A percentile compares a stretch with the other conserved stretches of the same genome.
Conservation (phyloP, 2,113 vertebrate species). For the Procapra przewalskii region DNA sequence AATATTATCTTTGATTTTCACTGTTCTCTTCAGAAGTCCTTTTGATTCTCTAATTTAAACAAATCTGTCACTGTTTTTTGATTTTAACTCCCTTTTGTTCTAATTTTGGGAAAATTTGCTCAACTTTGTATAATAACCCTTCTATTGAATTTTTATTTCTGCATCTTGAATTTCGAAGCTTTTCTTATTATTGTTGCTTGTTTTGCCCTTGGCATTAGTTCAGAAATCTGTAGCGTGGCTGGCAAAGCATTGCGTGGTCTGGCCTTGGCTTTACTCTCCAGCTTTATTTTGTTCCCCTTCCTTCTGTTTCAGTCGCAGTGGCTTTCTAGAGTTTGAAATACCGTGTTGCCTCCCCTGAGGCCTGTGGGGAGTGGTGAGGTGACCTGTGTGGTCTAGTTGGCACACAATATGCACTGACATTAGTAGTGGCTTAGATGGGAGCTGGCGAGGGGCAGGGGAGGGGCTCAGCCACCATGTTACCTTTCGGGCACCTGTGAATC, state of each 20-base stretch:
- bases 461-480: background rate
- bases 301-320: background rate
- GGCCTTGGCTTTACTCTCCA: background rate
- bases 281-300: background rate
- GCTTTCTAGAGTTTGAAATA: background rate
- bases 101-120: background rate
- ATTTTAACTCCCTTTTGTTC: background rate
- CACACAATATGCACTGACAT: too few relatives aligned
- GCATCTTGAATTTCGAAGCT: background rate
- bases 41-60: background rate
- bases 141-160: background rate
- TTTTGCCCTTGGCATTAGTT: background rate
- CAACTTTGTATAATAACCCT: background rate
- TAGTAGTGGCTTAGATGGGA: background rate
- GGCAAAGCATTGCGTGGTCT: accelerated
- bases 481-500: background rate
- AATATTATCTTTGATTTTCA: background rate
- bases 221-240: background rate
- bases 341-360: background rate
- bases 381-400: background rate
- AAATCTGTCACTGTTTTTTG: background rate
- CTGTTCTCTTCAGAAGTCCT: background rate
- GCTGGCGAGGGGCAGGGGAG: background rate
- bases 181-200: background rate
- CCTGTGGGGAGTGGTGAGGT: background rate